Conservation (phyloP, 1,140 invertebrate species). For the Cydia fagiglandana region DNA sequence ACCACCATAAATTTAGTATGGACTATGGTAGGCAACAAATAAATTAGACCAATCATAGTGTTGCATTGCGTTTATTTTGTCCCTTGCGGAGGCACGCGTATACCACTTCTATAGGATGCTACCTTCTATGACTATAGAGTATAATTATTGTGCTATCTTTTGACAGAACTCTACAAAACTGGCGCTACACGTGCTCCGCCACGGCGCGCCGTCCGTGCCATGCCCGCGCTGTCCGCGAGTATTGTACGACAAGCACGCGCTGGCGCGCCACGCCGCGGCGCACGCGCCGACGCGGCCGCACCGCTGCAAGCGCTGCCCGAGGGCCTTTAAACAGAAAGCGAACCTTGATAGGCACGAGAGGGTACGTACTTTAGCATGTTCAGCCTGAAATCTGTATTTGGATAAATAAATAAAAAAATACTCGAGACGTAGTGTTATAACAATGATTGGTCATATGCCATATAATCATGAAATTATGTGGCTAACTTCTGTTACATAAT, state of each 20-base stretch:
- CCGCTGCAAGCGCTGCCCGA: conserved; percentile 32
- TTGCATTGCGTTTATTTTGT: too few species aligned
- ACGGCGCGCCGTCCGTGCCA: conserved; percentile 27
- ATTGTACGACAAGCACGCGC: conserved; percentile 40
- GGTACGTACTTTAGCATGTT: conserved; percentile 15
- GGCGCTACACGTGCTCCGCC: conserved; percentile 39
- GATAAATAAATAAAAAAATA: neutral
- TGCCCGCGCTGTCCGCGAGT: conserved; percentile 36
- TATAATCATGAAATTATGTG: too few species aligned
- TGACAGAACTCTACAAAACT: conserved; percentile 41
- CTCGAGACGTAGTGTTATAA: too few species aligned
- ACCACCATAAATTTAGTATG: too few species aligned
- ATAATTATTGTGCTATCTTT: too few species aligned
- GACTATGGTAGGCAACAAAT: too few species aligned
- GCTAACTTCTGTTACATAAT: too few species aligned
- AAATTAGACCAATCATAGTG: too few species aligned
- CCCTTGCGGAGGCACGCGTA: too few species aligned
- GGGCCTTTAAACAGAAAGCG: conserved; percentile 35
- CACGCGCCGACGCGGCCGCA: conserved; percentile 27
- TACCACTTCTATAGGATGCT: too few species aligned
- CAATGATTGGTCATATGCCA: too few species aligned
- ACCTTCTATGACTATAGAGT: too few species aligned
- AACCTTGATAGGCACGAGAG: conserved; percentile 36
- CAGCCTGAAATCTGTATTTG: neutral
- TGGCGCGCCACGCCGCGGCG: conserved; percentile 35